Evolutionary conservation across 1,140 invertebrate genomes (phyloP).

Genomic region (Lepeophtheirus salmonis): DNA sequence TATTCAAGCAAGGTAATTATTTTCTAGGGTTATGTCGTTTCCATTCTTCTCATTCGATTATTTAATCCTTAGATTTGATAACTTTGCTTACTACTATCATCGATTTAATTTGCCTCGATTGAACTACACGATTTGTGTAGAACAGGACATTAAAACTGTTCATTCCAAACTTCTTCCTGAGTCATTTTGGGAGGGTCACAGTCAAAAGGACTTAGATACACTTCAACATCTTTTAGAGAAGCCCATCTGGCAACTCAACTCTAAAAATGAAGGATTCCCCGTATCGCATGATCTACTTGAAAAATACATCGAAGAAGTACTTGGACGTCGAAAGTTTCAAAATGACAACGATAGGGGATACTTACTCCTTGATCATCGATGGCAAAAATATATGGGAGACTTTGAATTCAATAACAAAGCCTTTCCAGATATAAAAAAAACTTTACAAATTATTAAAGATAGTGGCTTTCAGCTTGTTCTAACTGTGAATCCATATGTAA

Average conservation of each 20-base stretch:
- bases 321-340: not conserved
- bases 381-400: conserved; percentile 18
- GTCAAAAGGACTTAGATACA: conserved; percentile 2
- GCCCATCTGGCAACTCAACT: conserved; percentile 11
- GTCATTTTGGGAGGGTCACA: conserved; percentile 18
- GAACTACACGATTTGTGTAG: conserved; percentile 15
- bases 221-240: conserved; percentile 7
- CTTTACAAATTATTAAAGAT: conserved; percentile 3
- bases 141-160: not conserved
- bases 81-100: conserved; percentile 15
- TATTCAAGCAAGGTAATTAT: conserved; percentile 14
- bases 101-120: conserved; percentile 11
- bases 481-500: conserved; percentile 16
- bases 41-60: too few relatives aligned
- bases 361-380: conserved; percentile 11
- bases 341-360: conserved; percentile 10
- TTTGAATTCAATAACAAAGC: conserved; percentile 1
- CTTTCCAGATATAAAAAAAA: conserved; percentile 13
- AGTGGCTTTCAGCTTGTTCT: conserved; percentile 11
- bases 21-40: too few relatives aligned
- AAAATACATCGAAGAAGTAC: conserved; percentile 4
- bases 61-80: conserved; percentile 11
- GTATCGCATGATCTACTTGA: conserved; percentile 1
- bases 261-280: not conserved
- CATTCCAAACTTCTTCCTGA: conserved; percentile 2